A percentile compares a stretch with the other conserved stretches of the same genome.
phyloP scores from a whole-genome alignment of 2,113 vertebrate genomes.

The Crotophaga sulcirostris region DNA sequence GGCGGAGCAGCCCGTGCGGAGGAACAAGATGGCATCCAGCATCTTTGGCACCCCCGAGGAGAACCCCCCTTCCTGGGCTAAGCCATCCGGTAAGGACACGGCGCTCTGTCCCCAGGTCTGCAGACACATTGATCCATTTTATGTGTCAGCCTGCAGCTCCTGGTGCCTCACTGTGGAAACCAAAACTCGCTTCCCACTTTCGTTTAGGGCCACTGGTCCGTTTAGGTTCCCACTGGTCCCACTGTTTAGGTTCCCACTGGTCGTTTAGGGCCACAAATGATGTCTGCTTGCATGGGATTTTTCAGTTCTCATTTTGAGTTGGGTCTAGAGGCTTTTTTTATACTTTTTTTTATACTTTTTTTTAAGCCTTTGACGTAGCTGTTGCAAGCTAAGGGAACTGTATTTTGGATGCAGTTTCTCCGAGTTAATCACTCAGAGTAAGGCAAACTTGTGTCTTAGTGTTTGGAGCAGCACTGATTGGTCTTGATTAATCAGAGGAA shows the following conservation, averaged over 20 bases:
- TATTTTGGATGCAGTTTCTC: background rate
- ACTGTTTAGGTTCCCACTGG: no score
- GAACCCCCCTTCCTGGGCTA: constrained; percentile 78
- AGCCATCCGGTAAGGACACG: constrained; percentile 47
- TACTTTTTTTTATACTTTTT: background rate
- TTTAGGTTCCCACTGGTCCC: no score
- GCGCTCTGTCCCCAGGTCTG: background rate
- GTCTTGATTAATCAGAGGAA: background rate
- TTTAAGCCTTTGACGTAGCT: background rate
- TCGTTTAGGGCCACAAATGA: background rate
- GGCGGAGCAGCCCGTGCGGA: constrained; percentile 78
- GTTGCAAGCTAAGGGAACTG: background rate
- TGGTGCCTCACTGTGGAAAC: background rate
- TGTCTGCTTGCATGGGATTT: background rate
- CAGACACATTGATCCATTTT: rapidly evolving
- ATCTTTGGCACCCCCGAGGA: constrained; percentile 95
- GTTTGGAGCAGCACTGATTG: background rate
- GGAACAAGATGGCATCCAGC: constrained; percentile 94
- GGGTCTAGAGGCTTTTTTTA: background rate
- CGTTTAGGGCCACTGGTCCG: background rate
- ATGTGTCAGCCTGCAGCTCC: background rate
- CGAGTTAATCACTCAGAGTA: background rate
- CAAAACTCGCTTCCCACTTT: rapidly evolving
- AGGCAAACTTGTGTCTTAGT: background rate
- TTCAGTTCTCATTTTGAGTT: background rate